These are phyloP conservation scores for Ammodytes dubius DNA, from an alignment of 2,113 vertebrate species.

Conservation along the genomic window DNA sequence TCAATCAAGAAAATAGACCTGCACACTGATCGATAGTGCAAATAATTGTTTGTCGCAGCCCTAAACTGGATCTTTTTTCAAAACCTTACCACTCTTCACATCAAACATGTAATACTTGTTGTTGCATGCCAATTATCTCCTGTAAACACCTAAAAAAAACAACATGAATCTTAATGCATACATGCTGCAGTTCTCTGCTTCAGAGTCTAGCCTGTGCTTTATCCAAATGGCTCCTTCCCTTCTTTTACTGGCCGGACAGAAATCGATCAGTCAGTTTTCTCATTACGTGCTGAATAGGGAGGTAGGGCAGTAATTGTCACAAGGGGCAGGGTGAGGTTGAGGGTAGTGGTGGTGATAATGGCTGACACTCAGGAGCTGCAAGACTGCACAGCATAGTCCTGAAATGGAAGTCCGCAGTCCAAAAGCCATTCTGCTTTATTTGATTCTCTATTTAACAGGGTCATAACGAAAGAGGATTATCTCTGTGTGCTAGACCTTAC, in stretches of 20 bases:
- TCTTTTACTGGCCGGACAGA: constrained; percentile 79
- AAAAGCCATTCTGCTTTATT: constrained; percentile 70
- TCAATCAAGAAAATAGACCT: not conserved
- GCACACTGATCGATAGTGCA: constrained; percentile 18
- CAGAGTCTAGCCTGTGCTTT: constrained; percentile 41
- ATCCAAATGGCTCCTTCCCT: constrained; percentile 58
- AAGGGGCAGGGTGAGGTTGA: constrained; percentile 82
- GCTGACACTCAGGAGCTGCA: constrained; percentile 76
- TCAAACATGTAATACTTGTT: not conserved
- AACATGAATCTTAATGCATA: constrained; percentile 14
- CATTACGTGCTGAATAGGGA: constrained; percentile 83
- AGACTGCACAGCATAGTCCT: constrained; percentile 69
- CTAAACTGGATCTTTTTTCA: not conserved
- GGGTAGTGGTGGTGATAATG: constrained; percentile 78
- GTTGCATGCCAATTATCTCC: not conserved
- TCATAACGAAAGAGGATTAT: constrained; percentile 63
- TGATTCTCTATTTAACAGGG: constrained; percentile 72
- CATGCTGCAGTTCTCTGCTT: constrained; percentile 58
- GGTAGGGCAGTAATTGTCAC: constrained; percentile 84
- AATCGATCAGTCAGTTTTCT: constrained; percentile 86
- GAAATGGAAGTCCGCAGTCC: constrained; percentile 72
- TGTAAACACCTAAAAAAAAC: constrained; percentile 18
- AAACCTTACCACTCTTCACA: not conserved
- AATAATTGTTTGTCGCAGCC: constrained; percentile 3
- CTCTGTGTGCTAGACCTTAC: constrained; percentile 55